A percentile compares a stretch with the other conserved stretches of the same genome.
Conservation (phyloP, 1,140 invertebrate genomes). For the Steinernema feltiae region DNA sequence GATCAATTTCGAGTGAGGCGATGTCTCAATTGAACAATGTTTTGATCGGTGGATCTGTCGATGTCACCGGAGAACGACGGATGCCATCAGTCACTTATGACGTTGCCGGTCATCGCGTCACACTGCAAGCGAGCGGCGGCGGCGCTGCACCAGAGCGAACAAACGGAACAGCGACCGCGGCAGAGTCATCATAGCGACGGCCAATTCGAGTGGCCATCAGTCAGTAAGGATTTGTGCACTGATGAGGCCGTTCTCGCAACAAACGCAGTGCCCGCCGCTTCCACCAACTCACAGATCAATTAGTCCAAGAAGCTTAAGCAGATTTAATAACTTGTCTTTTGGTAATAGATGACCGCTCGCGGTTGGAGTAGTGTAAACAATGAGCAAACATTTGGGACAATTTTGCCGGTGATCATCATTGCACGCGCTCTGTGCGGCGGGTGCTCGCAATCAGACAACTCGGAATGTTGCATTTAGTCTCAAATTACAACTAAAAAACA, state of each 20-base stretch:
- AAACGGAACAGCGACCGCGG: neutral
- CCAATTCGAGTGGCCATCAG: neutral
- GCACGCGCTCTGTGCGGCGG: too few relatives aligned
- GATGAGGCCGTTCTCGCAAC: neutral
- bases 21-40: constrained; percentile 8
- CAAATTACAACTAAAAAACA: constrained; percentile 1
- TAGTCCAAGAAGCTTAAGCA: neutral
- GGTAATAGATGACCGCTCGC: neutral
- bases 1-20: neutral
- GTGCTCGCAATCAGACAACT: too few relatives aligned
- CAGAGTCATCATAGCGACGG: neutral
- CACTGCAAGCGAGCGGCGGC: too few relatives aligned
- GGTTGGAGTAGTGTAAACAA: neutral
- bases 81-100: constrained; percentile 3
- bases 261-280: neutral
- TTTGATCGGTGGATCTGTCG: constrained; percentile 3
- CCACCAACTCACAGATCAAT: neutral
- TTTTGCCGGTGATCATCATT: neutral
- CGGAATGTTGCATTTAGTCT: constrained; percentile 14
- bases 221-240: neutral
- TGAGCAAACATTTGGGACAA: neutral
- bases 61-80: neutral
- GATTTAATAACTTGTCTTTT: constrained; percentile 10
- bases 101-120: neutral
- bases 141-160: too few relatives aligned